Percentiles rank a stretch among this genome's conserved stretches.
Evolutionary conservation across 2,797 vertebrate species (phyloP).

Genomic region (Coluber constrictor): DNA sequence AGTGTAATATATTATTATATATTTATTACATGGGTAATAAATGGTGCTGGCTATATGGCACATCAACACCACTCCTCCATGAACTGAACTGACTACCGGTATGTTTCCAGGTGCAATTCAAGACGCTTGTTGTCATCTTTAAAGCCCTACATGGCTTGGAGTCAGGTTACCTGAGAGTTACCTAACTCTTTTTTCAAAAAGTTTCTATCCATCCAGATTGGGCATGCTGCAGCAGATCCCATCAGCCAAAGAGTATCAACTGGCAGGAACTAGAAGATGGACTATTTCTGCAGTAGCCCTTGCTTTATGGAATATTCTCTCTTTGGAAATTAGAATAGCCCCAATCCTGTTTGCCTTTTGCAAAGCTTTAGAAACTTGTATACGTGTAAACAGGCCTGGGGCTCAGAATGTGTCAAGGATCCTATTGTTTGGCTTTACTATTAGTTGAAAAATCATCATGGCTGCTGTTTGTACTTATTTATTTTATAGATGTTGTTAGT

Average conservation of each 20-base stretch:
- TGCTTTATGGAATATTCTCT: not conserved
- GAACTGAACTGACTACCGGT: not conserved
- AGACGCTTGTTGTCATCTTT: not conserved
- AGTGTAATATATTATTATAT: not conserved
- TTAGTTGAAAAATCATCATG: not conserved
- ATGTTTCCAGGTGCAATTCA: not conserved
- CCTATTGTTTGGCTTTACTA: not conserved
- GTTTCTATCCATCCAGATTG: not conserved
- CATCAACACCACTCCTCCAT: not conserved
- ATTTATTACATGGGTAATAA: not conserved
- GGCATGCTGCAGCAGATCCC: not conserved
- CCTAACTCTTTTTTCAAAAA: not conserved
- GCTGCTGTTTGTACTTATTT: not conserved
- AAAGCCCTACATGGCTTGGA: not conserved
- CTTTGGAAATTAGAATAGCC: not conserved
- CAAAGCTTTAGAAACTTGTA: not conserved
- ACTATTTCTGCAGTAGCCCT: not conserved
- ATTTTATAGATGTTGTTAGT: not conserved
- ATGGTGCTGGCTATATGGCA: not conserved
- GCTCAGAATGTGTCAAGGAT: not conserved
- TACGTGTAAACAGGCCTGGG: not conserved
- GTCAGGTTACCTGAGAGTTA: not conserved
- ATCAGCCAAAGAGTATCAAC: not conserved
- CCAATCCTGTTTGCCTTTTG: not conserved
- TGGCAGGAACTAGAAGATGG: not conserved